These are phyloP conservation scores for Trypoxylus dichotomus DNA, from an alignment of 1,140 invertebrate species.

Conservation along the genomic window DNA sequence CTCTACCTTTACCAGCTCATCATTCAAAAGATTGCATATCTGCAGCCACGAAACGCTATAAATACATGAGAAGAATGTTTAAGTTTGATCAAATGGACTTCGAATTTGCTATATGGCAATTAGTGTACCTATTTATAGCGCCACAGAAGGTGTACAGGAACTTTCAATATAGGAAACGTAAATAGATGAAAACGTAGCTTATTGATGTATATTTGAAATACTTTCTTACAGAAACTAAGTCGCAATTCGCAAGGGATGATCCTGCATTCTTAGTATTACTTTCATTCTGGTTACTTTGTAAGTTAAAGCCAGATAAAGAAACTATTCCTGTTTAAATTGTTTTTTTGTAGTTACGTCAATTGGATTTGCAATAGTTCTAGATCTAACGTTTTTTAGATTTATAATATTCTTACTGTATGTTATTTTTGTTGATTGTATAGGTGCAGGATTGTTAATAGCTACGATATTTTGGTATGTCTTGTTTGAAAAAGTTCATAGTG, in stretches of 20 bases:
- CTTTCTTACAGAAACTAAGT: conserved; percentile 85
- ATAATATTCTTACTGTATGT: conserved; percentile 89
- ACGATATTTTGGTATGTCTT: conserved; percentile 82
- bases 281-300: conserved; percentile 82
- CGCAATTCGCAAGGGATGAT: conserved; percentile 98
- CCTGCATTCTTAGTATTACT: conserved; percentile 96
- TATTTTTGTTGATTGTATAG: conserved; percentile 93
- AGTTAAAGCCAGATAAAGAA: conserved; percentile 45
- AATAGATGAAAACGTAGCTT: conserved; percentile 50
- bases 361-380: conserved; percentile 83
- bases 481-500: background rate
- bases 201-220: conserved; percentile 35
- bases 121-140: conserved; percentile 92
- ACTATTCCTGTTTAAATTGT: conserved; percentile 32
- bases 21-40: conserved; percentile 73
- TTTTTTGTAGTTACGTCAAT: conserved; percentile 80
- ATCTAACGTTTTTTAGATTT: conserved; percentile 75
- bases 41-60: conserved; percentile 89
- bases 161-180: conserved; percentile 98
- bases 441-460: conserved; percentile 83
- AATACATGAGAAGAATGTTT: conserved; percentile 87
- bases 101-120: conserved; percentile 99
- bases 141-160: conserved; percentile 98
- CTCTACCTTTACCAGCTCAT: conserved; percentile 61
- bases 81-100: conserved; percentile 99